These are phyloP conservation scores for Chaenodraco wilsoni DNA, from an alignment of 2,797 vertebrate species.

Conservation along the genomic window DNA sequence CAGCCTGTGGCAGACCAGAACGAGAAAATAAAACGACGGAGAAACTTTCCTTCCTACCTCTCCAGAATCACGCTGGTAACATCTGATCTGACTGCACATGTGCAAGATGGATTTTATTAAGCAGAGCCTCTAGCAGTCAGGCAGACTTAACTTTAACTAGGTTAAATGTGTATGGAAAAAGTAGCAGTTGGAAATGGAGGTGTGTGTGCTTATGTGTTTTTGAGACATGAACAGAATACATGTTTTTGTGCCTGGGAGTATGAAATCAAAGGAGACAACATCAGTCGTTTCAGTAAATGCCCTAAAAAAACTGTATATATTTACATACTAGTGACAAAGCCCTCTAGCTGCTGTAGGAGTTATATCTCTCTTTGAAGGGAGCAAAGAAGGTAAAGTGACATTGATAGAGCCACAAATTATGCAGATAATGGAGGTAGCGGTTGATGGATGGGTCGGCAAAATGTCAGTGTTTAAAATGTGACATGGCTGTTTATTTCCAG, in stretches of 20 bases:
- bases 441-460: neutral
- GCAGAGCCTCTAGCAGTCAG: slow-evolving; percentile 41
- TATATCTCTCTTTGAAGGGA: neutral
- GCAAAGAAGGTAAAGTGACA: neutral
- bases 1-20: neutral
- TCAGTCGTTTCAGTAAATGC: slow-evolving; percentile 12
- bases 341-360: neutral
- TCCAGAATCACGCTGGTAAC: slow-evolving; percentile 17
- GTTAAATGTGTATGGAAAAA: slow-evolving; percentile 35
- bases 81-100: slow-evolving; percentile 53
- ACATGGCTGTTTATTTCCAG: neutral
- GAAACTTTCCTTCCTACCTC: neutral
- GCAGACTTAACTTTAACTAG: slow-evolving; percentile 43
- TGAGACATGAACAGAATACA: slow-evolving; percentile 3
- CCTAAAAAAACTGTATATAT: neutral
- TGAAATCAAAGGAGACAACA: slow-evolving; percentile 22
- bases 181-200: slow-evolving; percentile 5
- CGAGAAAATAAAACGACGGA: neutral
- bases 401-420: neutral
- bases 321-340: neutral
- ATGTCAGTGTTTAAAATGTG: neutral
- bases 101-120: slow-evolving; percentile 50
- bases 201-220: neutral
- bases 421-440: neutral
- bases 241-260: slow-evolving; percentile 7